Evolutionary conservation across 2,888 invertebrate genomes (phyloP).

Genomic region (Stictocephala bisonia): DNA sequence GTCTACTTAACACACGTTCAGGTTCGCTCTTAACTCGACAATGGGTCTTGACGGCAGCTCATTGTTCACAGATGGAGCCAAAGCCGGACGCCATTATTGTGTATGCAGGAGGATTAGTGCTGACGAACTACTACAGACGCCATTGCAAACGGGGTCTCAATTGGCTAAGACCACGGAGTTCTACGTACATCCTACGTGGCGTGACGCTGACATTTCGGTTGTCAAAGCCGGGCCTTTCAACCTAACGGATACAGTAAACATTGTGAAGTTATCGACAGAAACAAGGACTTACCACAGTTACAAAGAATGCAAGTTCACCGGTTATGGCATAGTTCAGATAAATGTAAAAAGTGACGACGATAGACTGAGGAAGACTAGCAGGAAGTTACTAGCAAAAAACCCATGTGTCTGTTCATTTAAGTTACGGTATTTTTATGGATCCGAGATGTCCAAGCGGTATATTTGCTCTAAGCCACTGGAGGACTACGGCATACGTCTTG

Average conservation of each 20-base stretch:
- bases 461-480: not conserved
- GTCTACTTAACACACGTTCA: not conserved
- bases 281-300: slow-evolving; percentile 16
- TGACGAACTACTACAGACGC: not conserved
- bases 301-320: not conserved
- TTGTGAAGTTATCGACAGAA: not conserved
- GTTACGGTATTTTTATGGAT: not conserved
- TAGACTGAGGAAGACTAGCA: not conserved
- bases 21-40: not conserved
- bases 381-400: not conserved
- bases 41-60: slow-evolving; percentile 17
- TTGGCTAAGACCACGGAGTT: not conserved
- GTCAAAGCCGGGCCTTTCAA: too few relatives aligned
- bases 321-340: slow-evolving; percentile 10
- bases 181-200: not conserved
- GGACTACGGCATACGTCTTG: slow-evolving; percentile 18
- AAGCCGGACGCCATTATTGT: too few relatives aligned
- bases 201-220: too few relatives aligned
- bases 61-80: too few relatives aligned
- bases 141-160: not conserved
- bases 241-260: not conserved
- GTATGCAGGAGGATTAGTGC: too few relatives aligned
- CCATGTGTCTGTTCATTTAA: slow-evolving; percentile 6
- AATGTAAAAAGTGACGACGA: not conserved
- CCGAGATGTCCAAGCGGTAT: not conserved